Conservation (phyloP, 1,140 invertebrate genomes). For the Lepidotrigona ventralis region DNA sequence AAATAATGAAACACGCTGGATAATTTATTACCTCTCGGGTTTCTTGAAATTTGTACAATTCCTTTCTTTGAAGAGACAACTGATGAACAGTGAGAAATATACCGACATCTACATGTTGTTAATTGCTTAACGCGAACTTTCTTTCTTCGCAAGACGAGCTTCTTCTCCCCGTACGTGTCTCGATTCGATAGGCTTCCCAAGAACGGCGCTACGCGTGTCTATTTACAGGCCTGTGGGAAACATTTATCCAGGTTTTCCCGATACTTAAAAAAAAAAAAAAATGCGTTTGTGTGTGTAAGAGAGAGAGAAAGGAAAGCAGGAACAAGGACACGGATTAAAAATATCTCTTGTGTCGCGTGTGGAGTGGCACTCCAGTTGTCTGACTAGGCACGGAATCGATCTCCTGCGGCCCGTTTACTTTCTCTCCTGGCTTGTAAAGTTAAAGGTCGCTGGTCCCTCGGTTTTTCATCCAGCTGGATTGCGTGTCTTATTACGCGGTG, state of each 20-base stretch:
- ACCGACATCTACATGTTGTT: too few relatives aligned
- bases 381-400: constrained; percentile 3
- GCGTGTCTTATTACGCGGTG: constrained; percentile 16
- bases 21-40: too few relatives aligned
- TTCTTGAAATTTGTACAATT: too few relatives aligned
- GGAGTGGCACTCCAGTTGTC: neutral
- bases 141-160: neutral
- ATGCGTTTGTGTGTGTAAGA: neutral
- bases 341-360: constrained; percentile 23
- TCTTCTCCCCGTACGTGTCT: neutral
- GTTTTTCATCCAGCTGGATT: neutral
- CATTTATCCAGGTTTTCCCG: neutral
- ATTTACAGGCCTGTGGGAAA: constrained; percentile 1
- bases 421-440: constrained; percentile 6
- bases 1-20: too few relatives aligned
- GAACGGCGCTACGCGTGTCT: neutral
- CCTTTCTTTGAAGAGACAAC: too few relatives aligned
- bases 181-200: neutral
- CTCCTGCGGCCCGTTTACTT: constrained; percentile 25
- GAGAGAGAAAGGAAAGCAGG: neutral
- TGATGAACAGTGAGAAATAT: too few relatives aligned
- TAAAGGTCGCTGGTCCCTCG: constrained; percentile 45
- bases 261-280: constrained; percentile 3
- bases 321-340: constrained; percentile 44
- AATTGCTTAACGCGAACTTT: neutral